A percentile compares a stretch with the other conserved stretches of the same genome.
Conservation (phyloP, 2,113 vertebrate species). For the Oryctolagus cuniculus region DNA sequence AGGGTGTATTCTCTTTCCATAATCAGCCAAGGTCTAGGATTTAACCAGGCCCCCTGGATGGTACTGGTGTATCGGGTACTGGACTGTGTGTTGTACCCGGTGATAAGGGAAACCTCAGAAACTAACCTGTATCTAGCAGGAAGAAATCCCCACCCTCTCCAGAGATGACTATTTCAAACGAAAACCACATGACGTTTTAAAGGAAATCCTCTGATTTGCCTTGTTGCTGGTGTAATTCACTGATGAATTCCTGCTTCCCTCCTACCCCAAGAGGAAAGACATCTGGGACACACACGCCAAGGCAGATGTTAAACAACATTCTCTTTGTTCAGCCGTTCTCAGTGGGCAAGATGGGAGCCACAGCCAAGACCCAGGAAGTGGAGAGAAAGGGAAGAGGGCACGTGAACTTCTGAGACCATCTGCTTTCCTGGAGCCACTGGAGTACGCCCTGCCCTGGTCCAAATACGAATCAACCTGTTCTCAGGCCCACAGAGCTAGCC, state of each 20-base stretch:
- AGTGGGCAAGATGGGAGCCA: background rate
- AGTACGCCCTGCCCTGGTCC: background rate
- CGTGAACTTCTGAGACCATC: background rate
- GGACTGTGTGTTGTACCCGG: too few species aligned
- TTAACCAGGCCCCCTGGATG: background rate
- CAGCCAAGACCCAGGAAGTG: background rate
- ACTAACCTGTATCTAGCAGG: background rate
- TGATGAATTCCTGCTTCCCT: too few species aligned
- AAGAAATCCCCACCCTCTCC: background rate
- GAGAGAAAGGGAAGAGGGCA: background rate
- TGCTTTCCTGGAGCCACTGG: background rate
- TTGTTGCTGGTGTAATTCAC: background rate
- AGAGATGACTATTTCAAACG: background rate
- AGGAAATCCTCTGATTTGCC: background rate
- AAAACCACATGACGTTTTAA: background rate
- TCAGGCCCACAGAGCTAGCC: too few species aligned
- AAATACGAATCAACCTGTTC: background rate
- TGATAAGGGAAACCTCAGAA: background rate
- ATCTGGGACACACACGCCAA: background rate
- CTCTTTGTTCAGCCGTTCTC: background rate
- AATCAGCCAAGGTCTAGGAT: background rate
- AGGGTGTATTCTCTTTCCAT: background rate
- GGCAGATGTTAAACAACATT: background rate
- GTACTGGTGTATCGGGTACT: too few species aligned
- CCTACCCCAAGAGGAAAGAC: background rate